Evolutionary conservation across 2,888 invertebrate species (phyloP), one percentile per base, ranked within the genome.

Genomic region (Lathronympha strigana): DNA sequence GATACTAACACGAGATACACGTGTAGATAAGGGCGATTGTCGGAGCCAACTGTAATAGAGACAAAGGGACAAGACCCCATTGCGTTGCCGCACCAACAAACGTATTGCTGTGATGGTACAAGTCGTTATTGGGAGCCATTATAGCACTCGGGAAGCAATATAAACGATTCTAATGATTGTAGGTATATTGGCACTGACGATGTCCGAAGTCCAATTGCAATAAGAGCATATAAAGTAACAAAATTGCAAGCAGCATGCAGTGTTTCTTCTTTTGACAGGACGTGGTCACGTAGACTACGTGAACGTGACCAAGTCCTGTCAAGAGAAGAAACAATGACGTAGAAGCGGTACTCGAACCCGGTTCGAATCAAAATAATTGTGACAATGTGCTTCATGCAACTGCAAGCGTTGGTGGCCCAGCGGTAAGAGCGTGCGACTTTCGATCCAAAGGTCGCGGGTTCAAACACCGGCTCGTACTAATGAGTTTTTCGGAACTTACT

Each of bases 1-100:
- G 89, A 90, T 90, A 88, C 79, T 73, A 83, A 84, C 84, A 83
- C 77, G 73, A 80, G 84, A 88, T 88, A 88, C 88, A 87, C 84
- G 84, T 88, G 87, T 87, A 88, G 89, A 89, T 91, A 89, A 83
- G 79, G 79, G 68, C 81, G 76, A 78, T 78, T 81, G 81, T 80
- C 79, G 73, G 78, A 72, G 76, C 79, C 78, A 77, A 76, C 79
- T 74, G 81, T 88, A 88, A 89, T 86, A 88, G 81, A 87, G 87
- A 88, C 87, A 88, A 90, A 89, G 86, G 81, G 81, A 88, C 86
- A 85, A 81, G 79, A 71, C 79, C 70, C 79, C 79, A 74, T 80
- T 76, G 76, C 78, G 66, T 74, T 74, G 72, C 69, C 67, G 72
- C 70, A 49, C 62, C 55, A 43, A 61, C 69, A 66, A 68, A 63